A percentile compares a stretch with the other conserved stretches of the same genome.
These are phyloP conservation scores for Axea sp. DNA, from an alignment of 2,888 invertebrate species.

Conservation along the genomic window DNA sequence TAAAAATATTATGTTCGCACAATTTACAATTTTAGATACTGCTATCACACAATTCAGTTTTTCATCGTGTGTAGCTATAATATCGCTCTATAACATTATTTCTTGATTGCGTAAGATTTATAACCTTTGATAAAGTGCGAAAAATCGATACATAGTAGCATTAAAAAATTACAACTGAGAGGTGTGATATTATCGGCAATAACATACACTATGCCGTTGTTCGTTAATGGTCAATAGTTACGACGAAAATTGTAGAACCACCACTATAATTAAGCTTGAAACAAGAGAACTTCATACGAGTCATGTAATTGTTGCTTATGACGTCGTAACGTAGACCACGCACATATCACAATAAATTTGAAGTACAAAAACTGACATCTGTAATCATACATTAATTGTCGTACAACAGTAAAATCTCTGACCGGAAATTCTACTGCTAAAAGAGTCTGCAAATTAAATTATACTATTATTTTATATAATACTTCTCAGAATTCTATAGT, in stretches of 20 bases:
- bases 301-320: constrained; percentile 25
- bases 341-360: constrained; percentile 12
- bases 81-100: constrained; percentile 13
- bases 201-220: constrained; percentile 32
- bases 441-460: too few relatives aligned
- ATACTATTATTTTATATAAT: background rate
- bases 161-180: constrained; percentile 32
- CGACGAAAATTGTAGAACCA: constrained; percentile 35
- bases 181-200: constrained; percentile 42
- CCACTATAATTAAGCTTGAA: constrained; percentile 40
- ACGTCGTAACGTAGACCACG: constrained; percentile 1
- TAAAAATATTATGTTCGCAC: background rate
- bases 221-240: constrained; percentile 50
- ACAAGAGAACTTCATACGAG: constrained; percentile 34
- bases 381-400: constrained; percentile 19
- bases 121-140: constrained; percentile 17
- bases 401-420: background rate
- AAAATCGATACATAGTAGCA: constrained; percentile 22
- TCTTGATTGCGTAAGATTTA: constrained; percentile 28
- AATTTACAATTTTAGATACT: constrained; percentile 9
- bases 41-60: constrained; percentile 20
- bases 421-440: background rate
- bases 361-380: background rate
- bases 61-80: background rate
- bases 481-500: constrained; percentile 17